These are phyloP conservation scores for Hyppa rectilinea DNA, from an alignment of 2,888 invertebrate genomes.

Conservation along the genomic window DNA sequence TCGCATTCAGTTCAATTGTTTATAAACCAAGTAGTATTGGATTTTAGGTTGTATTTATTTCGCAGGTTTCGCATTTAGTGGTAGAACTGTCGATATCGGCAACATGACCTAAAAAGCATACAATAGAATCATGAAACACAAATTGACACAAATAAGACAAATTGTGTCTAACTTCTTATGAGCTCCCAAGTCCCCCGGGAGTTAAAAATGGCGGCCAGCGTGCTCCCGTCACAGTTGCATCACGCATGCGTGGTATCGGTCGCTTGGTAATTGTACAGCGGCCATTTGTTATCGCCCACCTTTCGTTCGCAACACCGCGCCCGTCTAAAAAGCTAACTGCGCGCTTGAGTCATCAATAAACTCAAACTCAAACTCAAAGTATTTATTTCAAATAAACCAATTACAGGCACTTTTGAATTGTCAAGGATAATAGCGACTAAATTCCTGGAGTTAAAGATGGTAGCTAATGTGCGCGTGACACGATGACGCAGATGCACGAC, in stretches of 20 bases:
- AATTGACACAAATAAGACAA: background rate
- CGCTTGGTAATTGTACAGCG: background rate
- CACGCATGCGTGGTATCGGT: constrained; percentile 8
- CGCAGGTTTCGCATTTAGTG: background rate
- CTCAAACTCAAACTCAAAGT: too few relatives aligned
- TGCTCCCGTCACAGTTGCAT: background rate
- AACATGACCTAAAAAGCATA: background rate
- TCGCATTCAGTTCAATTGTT: background rate
- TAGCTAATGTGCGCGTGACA: background rate
- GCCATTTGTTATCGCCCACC: background rate
- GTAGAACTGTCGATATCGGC: background rate
- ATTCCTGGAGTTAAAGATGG: background rate
- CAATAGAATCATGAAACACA: background rate
- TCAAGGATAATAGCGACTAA: too few relatives aligned
- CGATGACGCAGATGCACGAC: too few relatives aligned
- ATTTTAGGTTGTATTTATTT: background rate
- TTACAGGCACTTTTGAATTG: too few relatives aligned
- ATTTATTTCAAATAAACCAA: too few relatives aligned
- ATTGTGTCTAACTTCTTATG: background rate
- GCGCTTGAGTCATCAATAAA: too few relatives aligned
- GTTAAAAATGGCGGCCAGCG: background rate
- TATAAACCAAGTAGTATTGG: background rate
- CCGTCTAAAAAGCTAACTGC: too few relatives aligned
- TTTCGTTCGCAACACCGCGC: too few relatives aligned
- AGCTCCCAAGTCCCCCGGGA: background rate